A percentile compares a stretch with the other conserved stretches of the same genome.
Conservation (phyloP, 2,797 vertebrate genomes). For the Harpagifer antarcticus region DNA sequence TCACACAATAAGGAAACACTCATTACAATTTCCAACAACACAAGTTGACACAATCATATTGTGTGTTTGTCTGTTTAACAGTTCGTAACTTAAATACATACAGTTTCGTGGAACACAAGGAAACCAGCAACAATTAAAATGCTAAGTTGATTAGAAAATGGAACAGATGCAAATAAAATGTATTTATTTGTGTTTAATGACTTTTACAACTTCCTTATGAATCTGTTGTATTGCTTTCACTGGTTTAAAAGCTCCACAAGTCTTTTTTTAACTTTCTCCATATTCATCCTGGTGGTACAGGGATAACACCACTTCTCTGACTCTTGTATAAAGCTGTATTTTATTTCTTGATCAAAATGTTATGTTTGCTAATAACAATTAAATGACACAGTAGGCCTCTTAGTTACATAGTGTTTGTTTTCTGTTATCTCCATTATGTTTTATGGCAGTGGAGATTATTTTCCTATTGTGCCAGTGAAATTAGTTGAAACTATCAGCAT, state of each 20-base stretch:
- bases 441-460: slow-evolving; percentile 11
- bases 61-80: background rate
- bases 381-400: background rate
- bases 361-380: background rate
- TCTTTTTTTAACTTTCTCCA: background rate
- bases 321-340: background rate
- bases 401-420: slow-evolving; percentile 1
- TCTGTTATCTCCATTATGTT: background rate
- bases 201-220: no score
- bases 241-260: slow-evolving; percentile 5
- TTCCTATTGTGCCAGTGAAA: background rate
- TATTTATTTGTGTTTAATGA: no score
- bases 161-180: no score
- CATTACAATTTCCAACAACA: background rate
- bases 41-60: background rate
- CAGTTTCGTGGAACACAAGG: background rate
- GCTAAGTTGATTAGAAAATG: no score
- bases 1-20: background rate
- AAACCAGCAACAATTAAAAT: background rate
- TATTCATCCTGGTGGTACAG: slow-evolving; percentile 2
- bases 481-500: background rate
- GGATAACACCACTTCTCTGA: background rate
- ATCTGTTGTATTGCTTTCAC: background rate
- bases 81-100: background rate
- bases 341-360: background rate